Percentiles rank a stretch among this genome's conserved stretches.
Conservation (phyloP, 2,888 invertebrate species). For the Scaptomyza parva region DNA sequence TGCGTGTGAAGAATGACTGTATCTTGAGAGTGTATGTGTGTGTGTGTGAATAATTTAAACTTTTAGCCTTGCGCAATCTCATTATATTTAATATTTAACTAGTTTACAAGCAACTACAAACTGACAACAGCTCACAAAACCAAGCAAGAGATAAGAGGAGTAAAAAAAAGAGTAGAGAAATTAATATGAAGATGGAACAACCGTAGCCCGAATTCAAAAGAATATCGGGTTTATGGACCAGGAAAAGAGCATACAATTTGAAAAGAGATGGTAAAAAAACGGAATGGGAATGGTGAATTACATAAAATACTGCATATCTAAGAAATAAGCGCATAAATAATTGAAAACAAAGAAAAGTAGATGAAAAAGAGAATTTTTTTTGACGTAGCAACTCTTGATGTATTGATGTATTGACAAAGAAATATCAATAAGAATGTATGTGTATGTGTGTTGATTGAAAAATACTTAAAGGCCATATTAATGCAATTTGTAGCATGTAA, state of each 20-base stretch:
- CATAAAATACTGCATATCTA: constrained; percentile 44
- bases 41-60: constrained; percentile 26
- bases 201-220: constrained; percentile 8
- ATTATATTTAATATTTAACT: constrained; percentile 62
- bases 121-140: constrained; percentile 16
- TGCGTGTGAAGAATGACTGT: constrained; percentile 14
- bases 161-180: too few relatives aligned
- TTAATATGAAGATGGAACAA: background rate
- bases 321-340: constrained; percentile 22
- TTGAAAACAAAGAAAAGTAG: constrained; percentile 7
- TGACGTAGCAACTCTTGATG: constrained; percentile 24
- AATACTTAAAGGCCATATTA: constrained; percentile 76
- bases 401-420: too few relatives aligned
- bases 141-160: too few relatives aligned
- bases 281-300: constrained; percentile 6
- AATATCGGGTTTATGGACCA: constrained; percentile 6
- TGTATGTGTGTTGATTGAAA: constrained; percentile 29
- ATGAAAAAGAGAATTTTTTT: constrained; percentile 37
- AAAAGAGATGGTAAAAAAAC: constrained; percentile 17
- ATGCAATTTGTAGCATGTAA: constrained; percentile 72
- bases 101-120: constrained; percentile 18
- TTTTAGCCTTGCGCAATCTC: constrained; percentile 60
- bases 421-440: constrained; percentile 22
- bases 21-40: constrained; percentile 23
- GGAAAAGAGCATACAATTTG: constrained; percentile 6